Evolutionary conservation across 2,797 vertebrate genomes (phyloP), one percentile per base, ranked within the genome.

Genomic region (Anguilla obscura): DNA sequence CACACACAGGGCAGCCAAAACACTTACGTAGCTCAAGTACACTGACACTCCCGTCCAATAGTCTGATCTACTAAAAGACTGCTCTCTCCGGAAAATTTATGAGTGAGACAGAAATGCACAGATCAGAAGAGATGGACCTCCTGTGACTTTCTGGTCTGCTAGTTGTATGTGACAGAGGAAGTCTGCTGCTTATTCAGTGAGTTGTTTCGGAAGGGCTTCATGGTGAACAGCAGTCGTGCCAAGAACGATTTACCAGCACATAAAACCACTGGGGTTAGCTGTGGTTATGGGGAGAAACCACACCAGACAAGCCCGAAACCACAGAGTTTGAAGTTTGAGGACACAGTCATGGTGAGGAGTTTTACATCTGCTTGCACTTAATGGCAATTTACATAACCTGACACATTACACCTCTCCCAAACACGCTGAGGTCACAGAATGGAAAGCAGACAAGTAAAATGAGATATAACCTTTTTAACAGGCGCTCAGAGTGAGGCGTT

Each of bases 211-310:
- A 89, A 84, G 66, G 90, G 86, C 84, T 90, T 36, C 63, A 82
- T 74, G 92, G 92, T 85, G 86, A 91, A 93, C 91, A 93, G 90
- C 74, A 93, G 91, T 0, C 90, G 90, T 86, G 90, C 82, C 48
- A 56, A 84, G 52, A 56, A 45, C 10, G 14, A 33, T 56, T 56
- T 18, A 16, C 82, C 88, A 86, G 50, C 87, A 82, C 27, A 90
- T 85, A 87, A 92, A 89, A 90, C 83, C 84, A 87, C 90, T 93
- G 93, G 88, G 92, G 93, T 93, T 93, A 94, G 90, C 93, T 87
- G 21, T 86, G 1, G 87, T 91, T 93, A 89, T 86, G 91, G 83
- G 88, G 87, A 89, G 84, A 90, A 91, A 91, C 91, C 92, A 84
- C 93, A 87, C 90, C 86, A 89, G 36, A 89, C 85, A 82, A 82